phyloP scores from a whole-genome alignment of 2,113 vertebrate genomes.

The Oryctolagus cuniculus region mOryCun1.1 NC_091444.1:24627501-24628000 shows the following conservation, averaged over 20 bases:
- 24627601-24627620: slow-evolving; percentile 84
- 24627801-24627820: background rate
- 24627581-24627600: slow-evolving; percentile 80
- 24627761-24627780: slow-evolving; percentile 70
- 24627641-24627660: slow-evolving; percentile 79
- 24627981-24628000: background rate
- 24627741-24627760: slow-evolving; percentile 80
- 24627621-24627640: slow-evolving; percentile 66
- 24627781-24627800: slow-evolving; percentile 8
- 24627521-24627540: background rate
- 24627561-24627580: slow-evolving; percentile 74
- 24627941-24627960: slow-evolving; percentile 21
- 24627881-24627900: background rate
- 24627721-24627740: slow-evolving; percentile 79
- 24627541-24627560: slow-evolving; percentile 82
- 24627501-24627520: too few relatives aligned
- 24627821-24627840: slow-evolving; percentile 30
- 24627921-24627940: background rate
- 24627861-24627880: slow-evolving; percentile 15
- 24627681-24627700: slow-evolving; percentile 71
- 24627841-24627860: background rate
- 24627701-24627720: slow-evolving; percentile 74
- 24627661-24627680: slow-evolving; percentile 79
- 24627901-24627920: background rate
- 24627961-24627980: background rate